Percentiles rank a stretch among this genome's conserved stretches.
Evolutionary conservation across 2,888 invertebrate genomes (phyloP).

Genomic region (Cylloceria caligata): DNA sequence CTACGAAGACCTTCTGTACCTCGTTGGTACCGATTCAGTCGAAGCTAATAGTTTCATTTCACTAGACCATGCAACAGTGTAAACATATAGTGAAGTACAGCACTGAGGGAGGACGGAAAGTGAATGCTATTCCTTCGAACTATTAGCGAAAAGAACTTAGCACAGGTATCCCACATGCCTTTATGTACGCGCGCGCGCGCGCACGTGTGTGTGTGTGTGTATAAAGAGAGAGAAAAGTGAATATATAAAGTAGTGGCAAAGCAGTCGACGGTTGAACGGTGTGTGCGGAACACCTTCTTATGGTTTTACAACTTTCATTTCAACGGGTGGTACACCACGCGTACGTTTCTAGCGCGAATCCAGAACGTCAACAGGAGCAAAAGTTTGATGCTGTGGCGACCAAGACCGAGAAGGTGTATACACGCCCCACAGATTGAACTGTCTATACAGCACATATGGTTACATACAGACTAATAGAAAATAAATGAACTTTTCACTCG

Average conservation of each 20-base stretch:
- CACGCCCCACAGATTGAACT: neutral
- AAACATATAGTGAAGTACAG: neutral
- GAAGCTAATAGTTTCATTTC: too few species aligned
- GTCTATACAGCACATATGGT: neutral
- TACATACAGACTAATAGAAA: conserved; percentile 16
- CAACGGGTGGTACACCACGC: conserved; percentile 29
- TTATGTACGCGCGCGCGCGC: too few species aligned
- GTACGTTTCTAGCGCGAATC: conserved; percentile 46
- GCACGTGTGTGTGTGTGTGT: neutral
- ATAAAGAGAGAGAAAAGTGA: conserved; percentile 35
- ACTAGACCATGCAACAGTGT: too few species aligned
- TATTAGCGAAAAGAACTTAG: conserved; percentile 48
- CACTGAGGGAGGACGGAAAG: conserved; percentile 36
- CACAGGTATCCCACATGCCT: neutral
- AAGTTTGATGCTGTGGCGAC: conserved; percentile 2
- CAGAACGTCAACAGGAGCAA: conserved; percentile 37
- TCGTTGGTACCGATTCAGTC: neutral
- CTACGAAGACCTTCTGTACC: neutral
- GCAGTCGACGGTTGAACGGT: neutral
- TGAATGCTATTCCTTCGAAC: conserved; percentile 46
- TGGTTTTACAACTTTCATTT: conserved; percentile 62
- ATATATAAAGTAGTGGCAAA: conserved; percentile 32
- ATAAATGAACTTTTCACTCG: conserved; percentile 16
- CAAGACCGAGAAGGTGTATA: conserved; percentile 7
- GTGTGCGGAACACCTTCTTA: conserved; percentile 55